These are phyloP conservation scores for Tetrao urogallus DNA, from an alignment of 2,113 vertebrate genomes.

Conservation along the genomic window DNA sequence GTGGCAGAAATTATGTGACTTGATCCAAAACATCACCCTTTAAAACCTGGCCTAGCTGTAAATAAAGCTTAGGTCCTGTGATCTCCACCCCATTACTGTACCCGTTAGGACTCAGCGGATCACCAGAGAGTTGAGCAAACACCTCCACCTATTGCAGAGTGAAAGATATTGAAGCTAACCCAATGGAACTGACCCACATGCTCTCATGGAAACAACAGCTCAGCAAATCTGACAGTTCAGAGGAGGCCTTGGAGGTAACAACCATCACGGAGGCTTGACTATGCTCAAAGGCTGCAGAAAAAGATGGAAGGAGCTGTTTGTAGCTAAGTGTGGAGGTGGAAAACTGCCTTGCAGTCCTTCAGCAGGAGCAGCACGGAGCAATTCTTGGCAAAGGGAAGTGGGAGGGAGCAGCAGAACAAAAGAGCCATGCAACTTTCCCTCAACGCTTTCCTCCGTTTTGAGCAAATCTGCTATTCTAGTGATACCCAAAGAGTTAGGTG, in stretches of 20 bases:
- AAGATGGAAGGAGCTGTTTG: slow-evolving; percentile 31
- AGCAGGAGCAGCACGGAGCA: background rate
- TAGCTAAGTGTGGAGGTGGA: slow-evolving; percentile 28
- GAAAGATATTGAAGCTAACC: background rate
- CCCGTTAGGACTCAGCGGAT: background rate
- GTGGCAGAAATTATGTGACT: background rate
- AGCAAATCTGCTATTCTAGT: slow-evolving; percentile 1
- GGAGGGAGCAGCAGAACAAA: slow-evolving; percentile 44
- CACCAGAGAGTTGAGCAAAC: background rate
- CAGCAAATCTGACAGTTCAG: background rate
- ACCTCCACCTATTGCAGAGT: background rate
- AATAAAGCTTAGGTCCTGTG: background rate
- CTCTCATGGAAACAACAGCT: background rate
- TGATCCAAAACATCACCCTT: background rate
- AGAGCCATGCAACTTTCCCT: slow-evolving; percentile 36
- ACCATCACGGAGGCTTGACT: slow-evolving; percentile 13
- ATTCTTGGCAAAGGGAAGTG: slow-evolving; percentile 30
- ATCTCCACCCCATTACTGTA: background rate
- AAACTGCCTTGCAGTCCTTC: slow-evolving; percentile 3
- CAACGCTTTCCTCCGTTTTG: slow-evolving; percentile 24
- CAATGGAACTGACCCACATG: background rate
- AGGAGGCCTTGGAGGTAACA: background rate
- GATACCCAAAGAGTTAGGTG: slow-evolving; percentile 58
- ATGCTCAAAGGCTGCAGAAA: background rate
- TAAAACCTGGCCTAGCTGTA: background rate